Base-by-base conservation (phyloP, 2,797 vertebrate genomes). In the Chrosomus eos region DNA sequence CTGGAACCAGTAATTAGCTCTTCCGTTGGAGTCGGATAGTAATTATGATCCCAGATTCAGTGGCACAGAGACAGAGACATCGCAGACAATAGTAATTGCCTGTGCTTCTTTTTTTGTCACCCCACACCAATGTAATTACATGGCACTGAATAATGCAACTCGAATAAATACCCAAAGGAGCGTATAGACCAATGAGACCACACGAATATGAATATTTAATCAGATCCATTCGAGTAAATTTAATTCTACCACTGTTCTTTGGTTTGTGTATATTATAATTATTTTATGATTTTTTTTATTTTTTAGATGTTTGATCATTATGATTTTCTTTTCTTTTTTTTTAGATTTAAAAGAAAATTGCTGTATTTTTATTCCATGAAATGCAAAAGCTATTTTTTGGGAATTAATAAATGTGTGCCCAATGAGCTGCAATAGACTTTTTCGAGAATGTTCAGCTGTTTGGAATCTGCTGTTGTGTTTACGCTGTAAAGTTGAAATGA, bases 401-500 rank as follows among this genome's bases (percentile, higher is more conserved):
- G 33, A 76, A 10, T 67, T 3, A 55, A 38, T 80, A 28, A 58
- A 81, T 55, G 45, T 78, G 26, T 60, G 53, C 51, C 51, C 40
- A 31, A 66, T 75, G 55, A 48, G 26, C 66, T 83, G 38, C 76
- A 70, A 23, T 67, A 21, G 36, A 81, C 60, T 70, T 73, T 60
- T 38, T 64, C 51, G 26, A 53, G 36, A 68, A 86, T 81, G 80
- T 81, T 81, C 28, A 48, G 64, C 38, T 78, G 71, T 88, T 62
- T 90, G 73, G 78, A 85, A 83, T 89, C 88, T 92, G 83, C 86
- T 87, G 89, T 89, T 81, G 90, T 86, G 77, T 64, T 83, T 83
- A 58, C 81, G 72, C 33, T 82, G 76, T 80, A 60, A 45, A 48
- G 31, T 43, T 79, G 14, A 45, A 86, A 26, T 26, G 13, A 19